Conservation (phyloP, 2,113 vertebrate genomes). For the Lepus europaeus region DNA sequence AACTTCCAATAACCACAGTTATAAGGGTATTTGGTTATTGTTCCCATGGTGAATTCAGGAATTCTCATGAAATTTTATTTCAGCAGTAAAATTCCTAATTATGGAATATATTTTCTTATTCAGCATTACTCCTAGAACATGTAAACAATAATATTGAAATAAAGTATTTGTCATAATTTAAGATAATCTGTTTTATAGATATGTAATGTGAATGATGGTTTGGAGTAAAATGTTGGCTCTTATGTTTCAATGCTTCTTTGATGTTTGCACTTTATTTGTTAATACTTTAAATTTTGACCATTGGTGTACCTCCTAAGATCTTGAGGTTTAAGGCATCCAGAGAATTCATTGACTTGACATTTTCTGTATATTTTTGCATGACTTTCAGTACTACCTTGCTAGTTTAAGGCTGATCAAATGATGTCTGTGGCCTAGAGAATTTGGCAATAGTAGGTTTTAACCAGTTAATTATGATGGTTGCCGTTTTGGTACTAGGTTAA, state of each 20-base stretch:
- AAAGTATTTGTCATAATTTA: not conserved
- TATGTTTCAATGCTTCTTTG: not conserved
- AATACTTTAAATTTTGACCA: not conserved
- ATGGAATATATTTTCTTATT: not conserved
- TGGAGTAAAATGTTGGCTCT: not conserved
- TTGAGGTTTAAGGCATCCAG: not conserved
- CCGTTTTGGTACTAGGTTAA: not conserved
- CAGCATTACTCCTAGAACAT: not conserved
- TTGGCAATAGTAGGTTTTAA: not conserved
- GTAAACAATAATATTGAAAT: constrained; percentile 14
- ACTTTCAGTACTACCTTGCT: not conserved
- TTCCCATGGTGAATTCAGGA: not conserved
- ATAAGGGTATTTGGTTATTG: not conserved
- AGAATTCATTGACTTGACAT: not conserved
- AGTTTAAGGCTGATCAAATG: not conserved
- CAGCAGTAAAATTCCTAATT: constrained; percentile 15
- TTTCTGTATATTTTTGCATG: not conserved
- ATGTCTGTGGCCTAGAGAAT: not conserved
- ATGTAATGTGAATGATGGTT: not conserved
- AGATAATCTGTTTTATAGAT: not conserved
- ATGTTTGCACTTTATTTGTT: not conserved
- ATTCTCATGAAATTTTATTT: constrained; percentile 34
- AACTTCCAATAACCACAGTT: not conserved
- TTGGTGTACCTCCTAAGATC: not conserved
- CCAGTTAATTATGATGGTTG: not conserved